These are phyloP conservation scores for Desmodus rotundus DNA, from an alignment of 2,113 vertebrate genomes.

Conservation along the genomic window DNA sequence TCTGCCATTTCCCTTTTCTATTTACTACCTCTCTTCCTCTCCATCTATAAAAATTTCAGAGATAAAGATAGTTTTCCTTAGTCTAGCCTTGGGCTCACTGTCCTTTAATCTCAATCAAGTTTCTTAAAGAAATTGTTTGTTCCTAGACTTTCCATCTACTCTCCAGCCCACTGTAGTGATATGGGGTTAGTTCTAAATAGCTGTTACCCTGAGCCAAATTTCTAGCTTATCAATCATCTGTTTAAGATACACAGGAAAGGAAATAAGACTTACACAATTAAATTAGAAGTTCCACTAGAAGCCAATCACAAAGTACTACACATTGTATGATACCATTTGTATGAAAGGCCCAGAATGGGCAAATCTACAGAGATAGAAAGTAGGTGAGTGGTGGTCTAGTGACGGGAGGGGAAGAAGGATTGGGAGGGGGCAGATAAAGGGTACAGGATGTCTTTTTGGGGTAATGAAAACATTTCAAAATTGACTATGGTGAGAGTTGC, in stretches of 20 bases:
- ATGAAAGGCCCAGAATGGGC: not conserved
- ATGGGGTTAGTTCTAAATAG: not conserved
- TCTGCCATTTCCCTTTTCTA: not conserved
- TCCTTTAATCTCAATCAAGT: not conserved
- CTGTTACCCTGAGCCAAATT: not conserved
- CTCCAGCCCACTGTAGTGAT: not conserved
- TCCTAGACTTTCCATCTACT: not conserved
- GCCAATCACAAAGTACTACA: not conserved
- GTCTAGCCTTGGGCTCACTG: not conserved
- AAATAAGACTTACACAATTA: not conserved
- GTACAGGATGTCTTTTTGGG: not conserved
- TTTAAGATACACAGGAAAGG: not conserved
- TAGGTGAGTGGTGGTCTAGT: not conserved
- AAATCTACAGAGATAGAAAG: not conserved
- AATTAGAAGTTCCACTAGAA: not conserved
- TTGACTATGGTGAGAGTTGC: not conserved
- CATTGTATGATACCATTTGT: not conserved
- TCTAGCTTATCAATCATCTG: not conserved
- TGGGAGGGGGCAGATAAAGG: not conserved
- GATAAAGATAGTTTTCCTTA: conserved; percentile 12
- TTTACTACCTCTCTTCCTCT: not conserved
- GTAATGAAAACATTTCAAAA: not conserved
- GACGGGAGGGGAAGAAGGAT: too few species aligned
- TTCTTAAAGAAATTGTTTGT: not conserved
- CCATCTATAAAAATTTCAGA: not conserved